Evolutionary conservation across 2,113 vertebrate genomes (phyloP), one percentile per base, ranked within the genome.

Genomic region (Microcebus ravelobensis): DNA sequence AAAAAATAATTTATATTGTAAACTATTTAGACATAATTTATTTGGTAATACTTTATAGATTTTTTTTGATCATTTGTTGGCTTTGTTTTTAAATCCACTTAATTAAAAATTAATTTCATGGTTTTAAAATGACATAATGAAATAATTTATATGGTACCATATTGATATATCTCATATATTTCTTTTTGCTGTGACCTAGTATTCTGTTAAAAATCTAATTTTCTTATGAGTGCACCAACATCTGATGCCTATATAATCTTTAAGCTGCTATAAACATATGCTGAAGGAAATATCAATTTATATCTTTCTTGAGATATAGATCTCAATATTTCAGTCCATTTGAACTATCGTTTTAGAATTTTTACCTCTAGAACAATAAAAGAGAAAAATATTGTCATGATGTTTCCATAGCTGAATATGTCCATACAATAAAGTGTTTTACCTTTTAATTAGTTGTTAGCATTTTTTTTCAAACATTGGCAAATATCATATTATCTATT

Each of bases 121-220:
- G 11, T 81, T 93, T 76, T 55, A 57, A 87, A 95, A 61, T 74
- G 3, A 45, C 4, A 55, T 59, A 55, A 74, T 63, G 0, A 50
- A 8, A 29, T 20, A 52, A 50, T 77, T 79, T 25, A 55, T 61
- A 31, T 42, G 3, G 11, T 82, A 6, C 42, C 42, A 12, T 13
- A 80, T 5, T 87, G 29, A 70, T 34, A 42, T 82, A 50, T 90
- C 2, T 39, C n/a, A 36, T 55, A 11, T 81, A 65, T 65, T 86
- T 95, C 5, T 21, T 55, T 88, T 70, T 80, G 23, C 42, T 81
- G 1, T 76, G 57, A 71, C 2, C 20, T 88, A 76, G 18, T 39
- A 2, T 87, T 86, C 52, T 91, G 50, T 68, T 76, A 96, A 67
- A 90, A 94, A 21, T n/a, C 65, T 27, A 70, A n/a, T 61, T 88